Evolutionary conservation across 2,888 invertebrate species (phyloP).

Genomic region (Leptinotarsa haldemani): DNA sequence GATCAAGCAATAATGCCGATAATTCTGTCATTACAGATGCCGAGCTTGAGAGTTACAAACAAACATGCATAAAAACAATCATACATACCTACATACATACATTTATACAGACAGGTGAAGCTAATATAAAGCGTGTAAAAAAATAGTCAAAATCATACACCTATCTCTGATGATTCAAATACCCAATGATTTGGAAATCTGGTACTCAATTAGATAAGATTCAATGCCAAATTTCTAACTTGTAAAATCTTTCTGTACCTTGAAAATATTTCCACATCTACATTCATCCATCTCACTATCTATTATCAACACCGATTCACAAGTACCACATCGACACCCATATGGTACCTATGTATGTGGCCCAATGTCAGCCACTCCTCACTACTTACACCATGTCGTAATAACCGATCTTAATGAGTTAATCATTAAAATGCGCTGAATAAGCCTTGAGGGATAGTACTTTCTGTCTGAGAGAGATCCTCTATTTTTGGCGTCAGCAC

Average conservation of each 20-base stretch:
- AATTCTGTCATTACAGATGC: too few species aligned
- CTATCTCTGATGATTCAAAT: background rate
- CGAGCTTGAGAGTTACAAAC: too few species aligned
- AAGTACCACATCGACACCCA: conserved; percentile 38
- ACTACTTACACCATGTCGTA: conserved; percentile 39
- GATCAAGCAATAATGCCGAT: too few species aligned
- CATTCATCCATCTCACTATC: conserved; percentile 13
- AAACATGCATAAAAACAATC: too few species aligned
- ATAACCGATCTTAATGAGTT: conserved; percentile 44
- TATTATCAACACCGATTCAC: conserved; percentile 25
- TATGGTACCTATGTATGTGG: conserved; percentile 47
- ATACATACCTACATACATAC: too few species aligned
- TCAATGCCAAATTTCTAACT: background rate
- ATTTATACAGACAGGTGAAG: too few species aligned
- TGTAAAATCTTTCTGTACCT: background rate
- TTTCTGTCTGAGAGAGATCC: conserved; percentile 39
- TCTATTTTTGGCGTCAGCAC: conserved; percentile 28
- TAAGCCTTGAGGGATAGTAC: conserved; percentile 42
- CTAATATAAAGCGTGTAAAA: too few species aligned
- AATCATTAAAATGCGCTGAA: conserved; percentile 42
- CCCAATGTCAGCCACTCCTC: conserved; percentile 54
- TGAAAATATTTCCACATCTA: background rate
- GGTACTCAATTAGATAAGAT: background rate
- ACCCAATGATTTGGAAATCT: background rate
- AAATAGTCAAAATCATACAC: background rate